Evolutionary conservation across 2,888 invertebrate genomes (phyloP), one percentile per base, ranked within the genome.

Genomic region (Gastrophysa polygoni): DNA sequence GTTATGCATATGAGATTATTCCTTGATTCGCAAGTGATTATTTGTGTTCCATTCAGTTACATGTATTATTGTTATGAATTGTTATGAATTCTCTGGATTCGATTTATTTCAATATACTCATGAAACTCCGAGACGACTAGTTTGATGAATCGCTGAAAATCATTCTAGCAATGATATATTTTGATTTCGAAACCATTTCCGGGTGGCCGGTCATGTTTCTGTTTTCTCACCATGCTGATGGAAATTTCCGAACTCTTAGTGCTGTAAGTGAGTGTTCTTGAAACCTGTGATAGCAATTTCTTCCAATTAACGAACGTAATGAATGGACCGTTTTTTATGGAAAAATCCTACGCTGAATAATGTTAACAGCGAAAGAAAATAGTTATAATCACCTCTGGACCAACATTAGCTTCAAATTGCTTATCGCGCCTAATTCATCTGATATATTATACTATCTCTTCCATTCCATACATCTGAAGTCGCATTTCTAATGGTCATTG

Each of bases 401-500:
- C 38, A 52, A 52, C 52, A 54, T 43, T 28, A 54, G 24, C 43
- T 43, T 54, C 24, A 49, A 56, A 54, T 55, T 32, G 44, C 55
- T 63, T 59, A 63, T 63, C 63, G 54, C 4, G 21, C 29, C 32
- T 34, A 56, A 63, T 63, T 54, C 55, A 59, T 63, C 63, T 59
- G 43, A 63, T 55, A 55, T 49, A 55, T 49, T 55, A 32, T 50
- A 50, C 63, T 43, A 56, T 54, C 48, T 63, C 51, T 46, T 47
- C 63, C 44, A 62, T 52, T 58, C 48, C 48, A 57, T 50, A 49
- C 54, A 55, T 44, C 55, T 49, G 49, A 59, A 59, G 56, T 63
- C 51, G 56, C 63, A 56, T 63, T 63, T 63, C 59, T 63, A 63
- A 63, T 63, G 63, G 63, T 47, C 63, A 59, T 63, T 50, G 55